phyloP scores from a whole-genome alignment of 2,797 vertebrate genomes.

The Tapera naevia region DNA sequence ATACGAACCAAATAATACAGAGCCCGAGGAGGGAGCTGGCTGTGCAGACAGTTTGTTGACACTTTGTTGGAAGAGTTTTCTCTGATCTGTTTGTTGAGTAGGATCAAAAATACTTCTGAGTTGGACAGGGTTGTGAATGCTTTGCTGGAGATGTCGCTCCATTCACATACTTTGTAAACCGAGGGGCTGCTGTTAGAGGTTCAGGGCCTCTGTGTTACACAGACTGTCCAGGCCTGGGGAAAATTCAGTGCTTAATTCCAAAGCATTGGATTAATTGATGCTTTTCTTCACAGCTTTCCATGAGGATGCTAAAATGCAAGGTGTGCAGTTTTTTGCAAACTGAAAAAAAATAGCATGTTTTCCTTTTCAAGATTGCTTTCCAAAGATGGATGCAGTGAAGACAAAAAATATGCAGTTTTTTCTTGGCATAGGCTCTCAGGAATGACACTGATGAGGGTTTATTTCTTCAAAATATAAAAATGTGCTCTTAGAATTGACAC shows the following conservation, averaged over 20 bases:
- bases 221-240: background rate
- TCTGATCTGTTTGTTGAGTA: conserved; percentile 18
- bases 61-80: conserved; percentile 58
- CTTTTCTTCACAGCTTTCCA: background rate
- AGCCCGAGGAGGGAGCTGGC: conserved; percentile 24
- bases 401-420: background rate
- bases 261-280: too few species aligned
- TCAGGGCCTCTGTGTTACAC: background rate
- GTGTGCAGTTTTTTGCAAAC: background rate
- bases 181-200: background rate
- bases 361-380: background rate
- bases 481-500: background rate
- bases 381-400: background rate
- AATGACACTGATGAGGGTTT: background rate
- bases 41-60: conserved; percentile 56
- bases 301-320: background rate
- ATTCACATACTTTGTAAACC: background rate
- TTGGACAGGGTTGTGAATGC: background rate
- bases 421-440: background rate
- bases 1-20: conserved; percentile 18
- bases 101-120: background rate
- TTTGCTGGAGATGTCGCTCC: conserved; percentile 11
- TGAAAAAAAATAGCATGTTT: background rate
- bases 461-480: background rate
- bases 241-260: too few species aligned